These are phyloP conservation scores for Toxostoma redivivum DNA, from an alignment of 2,113 vertebrate species.

Conservation along the genomic window DNA sequence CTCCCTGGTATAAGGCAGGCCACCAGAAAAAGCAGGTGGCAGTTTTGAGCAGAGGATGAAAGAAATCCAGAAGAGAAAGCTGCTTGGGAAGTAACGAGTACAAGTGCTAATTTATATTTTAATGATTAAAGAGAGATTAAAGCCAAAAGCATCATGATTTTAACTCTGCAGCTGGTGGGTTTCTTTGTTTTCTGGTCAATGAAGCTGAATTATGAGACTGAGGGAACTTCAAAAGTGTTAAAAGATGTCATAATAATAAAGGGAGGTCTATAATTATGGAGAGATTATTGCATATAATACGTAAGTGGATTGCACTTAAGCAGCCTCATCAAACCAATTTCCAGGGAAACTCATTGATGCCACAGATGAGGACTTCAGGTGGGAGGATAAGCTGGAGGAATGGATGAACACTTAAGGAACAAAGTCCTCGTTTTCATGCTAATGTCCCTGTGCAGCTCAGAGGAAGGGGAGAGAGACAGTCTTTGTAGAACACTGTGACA, in stretches of 20 bases:
- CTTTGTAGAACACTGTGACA: neutral
- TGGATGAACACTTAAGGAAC: constrained; percentile 58
- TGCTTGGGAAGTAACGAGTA: constrained; percentile 46
- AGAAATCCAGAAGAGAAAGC: constrained; percentile 52
- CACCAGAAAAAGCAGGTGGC: constrained; percentile 61
- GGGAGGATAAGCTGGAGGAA: constrained; percentile 44
- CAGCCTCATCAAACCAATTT: constrained; percentile 63
- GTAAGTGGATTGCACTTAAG: constrained; percentile 65
- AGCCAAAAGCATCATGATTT: constrained; percentile 56
- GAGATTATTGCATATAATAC: constrained; percentile 59
- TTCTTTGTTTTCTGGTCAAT: constrained; percentile 67
- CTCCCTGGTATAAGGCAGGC: neutral
- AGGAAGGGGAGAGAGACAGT: constrained; percentile 53
- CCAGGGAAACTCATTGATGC: constrained; percentile 38
- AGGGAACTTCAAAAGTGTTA: constrained; percentile 63
- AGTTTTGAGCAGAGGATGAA: constrained; percentile 27
- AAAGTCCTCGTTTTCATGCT: constrained; percentile 61
- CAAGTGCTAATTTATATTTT: constrained; percentile 71
- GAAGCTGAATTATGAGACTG: constrained; percentile 65
- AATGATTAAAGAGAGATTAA: constrained; percentile 69
- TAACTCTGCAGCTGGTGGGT: constrained; percentile 53
- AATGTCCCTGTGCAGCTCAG: constrained; percentile 50
- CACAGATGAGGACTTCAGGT: constrained; percentile 68
- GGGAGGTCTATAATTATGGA: constrained; percentile 46
- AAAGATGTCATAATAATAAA: constrained; percentile 62